phyloP scores from a whole-genome alignment of 2,113 vertebrate genomes.

The Lasiurus cinereus region DNA sequence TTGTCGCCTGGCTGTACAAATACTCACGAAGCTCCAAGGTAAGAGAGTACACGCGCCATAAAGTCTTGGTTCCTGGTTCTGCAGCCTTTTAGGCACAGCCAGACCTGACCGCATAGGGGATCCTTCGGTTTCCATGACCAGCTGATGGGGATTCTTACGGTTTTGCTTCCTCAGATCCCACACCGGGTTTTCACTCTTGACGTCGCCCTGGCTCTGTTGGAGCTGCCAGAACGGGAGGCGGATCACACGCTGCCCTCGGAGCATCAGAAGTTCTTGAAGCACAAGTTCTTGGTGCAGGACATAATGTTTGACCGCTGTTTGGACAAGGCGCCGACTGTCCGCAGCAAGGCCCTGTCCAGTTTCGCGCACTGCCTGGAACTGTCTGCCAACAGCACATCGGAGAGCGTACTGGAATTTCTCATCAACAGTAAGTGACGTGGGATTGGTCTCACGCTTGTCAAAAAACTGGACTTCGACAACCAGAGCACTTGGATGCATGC shows the following conservation, averaged over 20 bases:
- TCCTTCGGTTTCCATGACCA: neutral
- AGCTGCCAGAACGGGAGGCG: constrained; percentile 88
- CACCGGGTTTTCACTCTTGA: constrained; percentile 95
- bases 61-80: neutral
- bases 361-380: constrained; percentile 93
- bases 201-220: constrained; percentile 92
- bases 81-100: neutral
- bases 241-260: constrained; percentile 85
- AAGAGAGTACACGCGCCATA: neutral
- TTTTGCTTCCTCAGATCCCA: constrained; percentile 86
- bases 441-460: neutral
- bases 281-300: constrained; percentile 93
- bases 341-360: constrained; percentile 92
- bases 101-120: accelerated
- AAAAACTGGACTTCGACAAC: neutral
- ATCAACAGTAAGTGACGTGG: constrained; percentile 88
- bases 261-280: constrained; percentile 87
- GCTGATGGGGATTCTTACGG: neutral
- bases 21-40: constrained; percentile 92
- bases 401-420: constrained; percentile 90
- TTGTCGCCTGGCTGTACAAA: constrained; percentile 92
- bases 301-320: constrained; percentile 92
- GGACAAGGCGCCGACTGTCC: constrained; percentile 91
- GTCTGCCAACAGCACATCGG: constrained; percentile 80
- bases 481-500: too few species aligned